phyloP scores from a whole-genome alignment of 2,797 vertebrate genomes.

The Leucoraja ocellata region DNA sequence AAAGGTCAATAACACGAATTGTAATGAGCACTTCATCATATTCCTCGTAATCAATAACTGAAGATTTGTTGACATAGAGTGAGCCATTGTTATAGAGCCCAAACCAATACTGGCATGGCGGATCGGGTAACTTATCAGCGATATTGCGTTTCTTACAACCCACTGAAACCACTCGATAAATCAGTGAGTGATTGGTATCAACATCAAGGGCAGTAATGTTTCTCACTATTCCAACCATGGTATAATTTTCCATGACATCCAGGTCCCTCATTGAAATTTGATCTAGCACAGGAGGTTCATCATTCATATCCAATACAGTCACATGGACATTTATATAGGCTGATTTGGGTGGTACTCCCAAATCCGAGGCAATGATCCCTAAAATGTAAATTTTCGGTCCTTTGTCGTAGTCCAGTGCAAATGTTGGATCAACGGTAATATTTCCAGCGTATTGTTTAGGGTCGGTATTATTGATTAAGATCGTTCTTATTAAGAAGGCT shows the following conservation, averaged over 20 bases:
- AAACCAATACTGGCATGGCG: slow-evolving; percentile 64
- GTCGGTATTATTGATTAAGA: background rate
- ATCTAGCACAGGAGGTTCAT: slow-evolving; percentile 65
- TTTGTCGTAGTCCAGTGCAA: slow-evolving; percentile 71
- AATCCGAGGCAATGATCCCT: slow-evolving; percentile 63
- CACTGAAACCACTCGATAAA: slow-evolving; percentile 58
- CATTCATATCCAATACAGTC: slow-evolving; percentile 74
- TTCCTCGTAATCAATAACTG: slow-evolving; percentile 67
- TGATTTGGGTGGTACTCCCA: slow-evolving; percentile 40
- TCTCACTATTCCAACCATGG: slow-evolving; percentile 43
- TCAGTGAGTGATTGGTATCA: slow-evolving; percentile 61
- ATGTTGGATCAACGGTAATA: slow-evolving; percentile 62
- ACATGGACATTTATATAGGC: slow-evolving; percentile 52
- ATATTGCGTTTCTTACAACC: slow-evolving; percentile 56
- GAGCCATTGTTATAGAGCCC: slow-evolving; percentile 58
- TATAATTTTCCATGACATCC: slow-evolving; percentile 65
- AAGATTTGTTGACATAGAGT: slow-evolving; percentile 54
- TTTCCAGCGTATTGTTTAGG: slow-evolving; percentile 56
- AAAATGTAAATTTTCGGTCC: slow-evolving; percentile 53
- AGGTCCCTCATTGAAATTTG: background rate
- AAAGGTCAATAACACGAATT: slow-evolving; percentile 64
- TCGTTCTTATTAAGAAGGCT: slow-evolving; percentile 67
- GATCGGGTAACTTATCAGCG: slow-evolving; percentile 1
- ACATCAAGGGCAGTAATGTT: slow-evolving; percentile 55
- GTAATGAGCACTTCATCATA: slow-evolving; percentile 65